phyloP scores from a whole-genome alignment of 2,888 invertebrate species.

The Scaptomyza flava region DNA sequence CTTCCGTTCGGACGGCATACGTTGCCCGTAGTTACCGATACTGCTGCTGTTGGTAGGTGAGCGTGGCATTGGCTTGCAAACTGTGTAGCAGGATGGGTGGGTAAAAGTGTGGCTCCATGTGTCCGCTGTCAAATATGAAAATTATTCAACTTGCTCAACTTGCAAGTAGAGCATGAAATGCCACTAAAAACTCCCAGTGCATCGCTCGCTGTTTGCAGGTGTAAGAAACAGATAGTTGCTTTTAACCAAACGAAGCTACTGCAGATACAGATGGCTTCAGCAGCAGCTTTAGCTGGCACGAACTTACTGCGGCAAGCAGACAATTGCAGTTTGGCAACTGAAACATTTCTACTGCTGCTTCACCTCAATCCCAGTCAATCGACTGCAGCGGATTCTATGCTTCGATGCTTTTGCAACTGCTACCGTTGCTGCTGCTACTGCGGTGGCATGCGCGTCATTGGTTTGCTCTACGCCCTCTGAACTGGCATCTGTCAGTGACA shows the following conservation, averaged over 20 bases:
- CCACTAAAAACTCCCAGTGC: conserved; percentile 38
- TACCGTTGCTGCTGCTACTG: conserved; percentile 12
- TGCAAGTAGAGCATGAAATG: conserved; percentile 67
- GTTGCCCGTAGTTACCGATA: conserved; percentile 47
- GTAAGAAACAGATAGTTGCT: conserved; percentile 42
- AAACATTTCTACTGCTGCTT: conserved; percentile 46
- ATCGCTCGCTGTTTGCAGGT: conserved; percentile 42
- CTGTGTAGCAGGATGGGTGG: conserved; percentile 2
- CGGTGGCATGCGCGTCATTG: conserved; percentile 52
- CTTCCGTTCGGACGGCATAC: conserved; percentile 64
- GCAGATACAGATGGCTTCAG: conserved; percentile 54
- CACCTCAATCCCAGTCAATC: conserved; percentile 58
- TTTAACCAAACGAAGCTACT: conserved; percentile 14
- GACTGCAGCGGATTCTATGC: conserved; percentile 33
- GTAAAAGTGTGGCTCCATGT: conserved; percentile 55
- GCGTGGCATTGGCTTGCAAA: conserved; percentile 35
- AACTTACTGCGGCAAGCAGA: conserved; percentile 58
- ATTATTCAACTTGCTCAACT: conserved; percentile 71
- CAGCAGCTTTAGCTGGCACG: conserved; percentile 17
- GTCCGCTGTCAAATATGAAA: conserved; percentile 76
- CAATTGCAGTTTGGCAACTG: conserved; percentile 32
- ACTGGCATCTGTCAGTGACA: conserved; percentile 15
- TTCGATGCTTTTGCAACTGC: conserved; percentile 23
- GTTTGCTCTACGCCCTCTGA: conserved; percentile 36
- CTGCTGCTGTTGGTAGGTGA: conserved; percentile 7